These are phyloP conservation scores for Pemphredon lugubris DNA, from an alignment of 2,888 invertebrate genomes.

Conservation along the genomic window DNA sequence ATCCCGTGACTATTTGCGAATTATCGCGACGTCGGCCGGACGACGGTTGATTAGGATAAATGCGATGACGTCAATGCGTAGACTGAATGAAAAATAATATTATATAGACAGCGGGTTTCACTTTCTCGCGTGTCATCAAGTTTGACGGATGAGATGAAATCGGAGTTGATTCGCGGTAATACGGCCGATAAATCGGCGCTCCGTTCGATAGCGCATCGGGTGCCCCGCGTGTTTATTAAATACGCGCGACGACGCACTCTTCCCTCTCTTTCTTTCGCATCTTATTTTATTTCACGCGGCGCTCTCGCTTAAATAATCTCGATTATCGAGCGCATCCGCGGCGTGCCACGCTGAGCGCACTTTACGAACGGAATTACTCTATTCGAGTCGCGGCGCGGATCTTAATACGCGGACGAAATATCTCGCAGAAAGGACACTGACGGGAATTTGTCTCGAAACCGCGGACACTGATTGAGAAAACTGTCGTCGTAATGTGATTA, in stretches of 20 bases:
- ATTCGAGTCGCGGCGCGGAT: too few relatives aligned
- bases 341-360: too few relatives aligned
- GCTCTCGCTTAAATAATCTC: not conserved
- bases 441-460: not conserved
- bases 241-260: slow-evolving; percentile 8
- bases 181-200: slow-evolving; percentile 47
- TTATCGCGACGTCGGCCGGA: too few relatives aligned
- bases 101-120: slow-evolving; percentile 44
- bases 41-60: not conserved
- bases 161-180: slow-evolving; percentile 54
- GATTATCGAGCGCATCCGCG: not conserved
- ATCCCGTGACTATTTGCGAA: too few relatives aligned
- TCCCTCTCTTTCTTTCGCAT: too few relatives aligned
- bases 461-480: not conserved
- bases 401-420: too few relatives aligned
- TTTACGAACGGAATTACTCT: too few relatives aligned
- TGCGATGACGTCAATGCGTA: slow-evolving; percentile 23
- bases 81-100: slow-evolving; percentile 36
- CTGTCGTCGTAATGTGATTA: slow-evolving; percentile 45
- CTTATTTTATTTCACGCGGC: slow-evolving; percentile 9
- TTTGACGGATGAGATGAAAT: slow-evolving; percentile 45
- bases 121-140: slow-evolving; percentile 52
- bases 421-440: not conserved
- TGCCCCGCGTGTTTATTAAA: slow-evolving; percentile 37
- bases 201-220: slow-evolving; percentile 37